Conservation (phyloP, 1,140 invertebrate genomes). For the Lucilia sericata region DNA sequence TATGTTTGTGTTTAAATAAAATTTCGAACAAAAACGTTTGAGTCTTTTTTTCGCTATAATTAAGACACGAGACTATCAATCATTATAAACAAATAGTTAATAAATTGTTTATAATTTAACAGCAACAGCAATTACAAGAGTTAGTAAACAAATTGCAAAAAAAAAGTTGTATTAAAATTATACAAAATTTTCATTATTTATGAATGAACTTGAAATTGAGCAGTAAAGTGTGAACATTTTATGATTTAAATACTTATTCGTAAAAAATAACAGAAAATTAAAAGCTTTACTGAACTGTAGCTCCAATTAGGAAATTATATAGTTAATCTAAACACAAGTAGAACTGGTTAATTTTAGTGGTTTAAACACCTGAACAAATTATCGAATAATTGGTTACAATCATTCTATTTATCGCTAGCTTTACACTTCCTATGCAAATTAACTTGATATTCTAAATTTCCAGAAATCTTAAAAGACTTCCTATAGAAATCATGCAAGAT, state of each 20-base stretch:
- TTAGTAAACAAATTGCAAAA: not conserved
- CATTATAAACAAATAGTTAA: not conserved
- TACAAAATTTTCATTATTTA: not conserved
- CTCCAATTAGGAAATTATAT: too few relatives aligned
- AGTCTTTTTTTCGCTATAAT: not conserved
- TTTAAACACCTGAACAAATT: too few relatives aligned
- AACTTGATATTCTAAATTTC: too few relatives aligned
- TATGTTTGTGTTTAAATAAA: too few relatives aligned
- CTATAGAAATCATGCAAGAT: too few relatives aligned
- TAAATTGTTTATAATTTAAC: not conserved
- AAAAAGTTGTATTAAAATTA: not conserved
- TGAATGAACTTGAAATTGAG: constrained; percentile 21
- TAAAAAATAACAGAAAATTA: not conserved
- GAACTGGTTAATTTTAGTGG: too few relatives aligned
- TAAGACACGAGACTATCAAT: not conserved
- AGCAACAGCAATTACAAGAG: not conserved
- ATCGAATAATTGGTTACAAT: too few relatives aligned
- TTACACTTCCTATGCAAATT: too few relatives aligned
- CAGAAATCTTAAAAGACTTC: too few relatives aligned
- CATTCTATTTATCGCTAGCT: too few relatives aligned
- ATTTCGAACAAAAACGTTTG: not conserved
- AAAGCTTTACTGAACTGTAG: too few relatives aligned
- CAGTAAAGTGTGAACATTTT: constrained; percentile 1
- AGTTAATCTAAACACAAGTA: too few relatives aligned
- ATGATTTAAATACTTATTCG: not conserved